phyloP scores from a whole-genome alignment of 2,113 vertebrate species.

The Perca schrenkii region DNA sequence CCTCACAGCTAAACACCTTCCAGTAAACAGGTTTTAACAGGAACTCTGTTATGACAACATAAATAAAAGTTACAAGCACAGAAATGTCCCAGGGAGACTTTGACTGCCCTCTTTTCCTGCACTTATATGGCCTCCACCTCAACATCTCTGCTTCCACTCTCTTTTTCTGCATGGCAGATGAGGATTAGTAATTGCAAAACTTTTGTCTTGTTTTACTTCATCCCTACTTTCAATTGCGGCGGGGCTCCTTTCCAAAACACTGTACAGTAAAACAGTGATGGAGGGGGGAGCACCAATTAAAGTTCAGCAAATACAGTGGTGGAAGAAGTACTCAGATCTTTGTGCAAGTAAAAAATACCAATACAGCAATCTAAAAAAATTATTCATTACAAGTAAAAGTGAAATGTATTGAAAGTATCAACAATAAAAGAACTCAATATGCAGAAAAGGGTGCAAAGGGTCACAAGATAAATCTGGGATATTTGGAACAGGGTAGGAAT shows the following conservation, averaged over 20 bases:
- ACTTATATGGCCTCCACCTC: constrained; percentile 47
- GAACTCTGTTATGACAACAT: constrained; percentile 48
- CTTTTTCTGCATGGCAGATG: constrained; percentile 29
- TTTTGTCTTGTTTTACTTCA: constrained; percentile 45
- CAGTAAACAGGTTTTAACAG: constrained; percentile 69
- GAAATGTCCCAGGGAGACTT: constrained; percentile 48
- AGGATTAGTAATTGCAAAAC: constrained; percentile 50
- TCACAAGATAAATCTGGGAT: constrained; percentile 17
- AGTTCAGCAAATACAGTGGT: background rate
- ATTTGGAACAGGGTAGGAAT: background rate
- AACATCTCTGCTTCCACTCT: constrained; percentile 18
- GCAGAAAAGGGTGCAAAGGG: background rate
- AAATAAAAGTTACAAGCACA: constrained; percentile 53
- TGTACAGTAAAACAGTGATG: constrained; percentile 34
- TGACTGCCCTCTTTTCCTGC: constrained; percentile 47
- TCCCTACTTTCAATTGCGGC: constrained; percentile 12
- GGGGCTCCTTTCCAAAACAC: constrained; percentile 37
- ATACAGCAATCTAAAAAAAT: background rate
- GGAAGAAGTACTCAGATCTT: constrained; percentile 4
- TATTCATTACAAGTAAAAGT: background rate
- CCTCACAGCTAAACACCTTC: constrained; percentile 41
- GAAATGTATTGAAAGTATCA: background rate
- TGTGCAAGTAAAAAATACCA: constrained; percentile 3
- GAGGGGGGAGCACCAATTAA: background rate
- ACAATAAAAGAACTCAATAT: background rate